A percentile compares a stretch with the other conserved stretches of the same genome.
phyloP scores from a whole-genome alignment of 2,888 invertebrate species.

The Hirtodrosophila alboralis region DNA sequence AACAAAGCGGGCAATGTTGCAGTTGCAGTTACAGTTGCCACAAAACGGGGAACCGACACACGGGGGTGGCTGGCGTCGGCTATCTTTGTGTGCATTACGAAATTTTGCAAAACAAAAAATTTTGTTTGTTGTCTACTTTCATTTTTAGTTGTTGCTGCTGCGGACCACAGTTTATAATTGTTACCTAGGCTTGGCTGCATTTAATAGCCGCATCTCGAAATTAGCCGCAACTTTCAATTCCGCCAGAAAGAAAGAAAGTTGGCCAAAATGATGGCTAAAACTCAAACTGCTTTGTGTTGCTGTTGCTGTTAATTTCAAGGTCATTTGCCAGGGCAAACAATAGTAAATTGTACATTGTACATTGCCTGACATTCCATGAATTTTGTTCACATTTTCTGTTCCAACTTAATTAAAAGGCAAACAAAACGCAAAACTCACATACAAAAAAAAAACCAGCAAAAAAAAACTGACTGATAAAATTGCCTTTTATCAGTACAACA shows the following conservation, averaged over 20 bases:
- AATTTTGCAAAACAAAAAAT: conserved; percentile 68
- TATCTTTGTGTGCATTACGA: conserved; percentile 65
- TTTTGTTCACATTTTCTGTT: conserved; percentile 58
- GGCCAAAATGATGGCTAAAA: conserved; percentile 27
- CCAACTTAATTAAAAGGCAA: conserved; percentile 78
- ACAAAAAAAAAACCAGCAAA: no score
- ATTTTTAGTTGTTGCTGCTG: conserved; percentile 50
- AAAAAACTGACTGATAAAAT: conserved; percentile 73
- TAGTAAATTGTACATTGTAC: conserved; percentile 48
- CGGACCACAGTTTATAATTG: conserved; percentile 50
- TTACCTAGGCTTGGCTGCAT: conserved; percentile 56
- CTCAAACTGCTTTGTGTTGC: conserved; percentile 11
- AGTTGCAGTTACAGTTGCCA: conserved; percentile 8
- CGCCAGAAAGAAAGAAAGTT: conserved; percentile 57
- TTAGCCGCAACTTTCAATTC: conserved; percentile 56
- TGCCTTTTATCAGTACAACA: conserved; percentile 59
- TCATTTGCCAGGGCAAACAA: conserved; percentile 45
- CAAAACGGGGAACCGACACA: no score
- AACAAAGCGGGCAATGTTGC: conserved; percentile 10
- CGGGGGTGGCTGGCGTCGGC: conserved; percentile 31
- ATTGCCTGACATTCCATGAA: conserved; percentile 43
- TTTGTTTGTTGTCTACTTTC: conserved; percentile 70
- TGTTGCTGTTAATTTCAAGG: conserved; percentile 37
- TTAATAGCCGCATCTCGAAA: conserved; percentile 53
- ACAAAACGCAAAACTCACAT: conserved; percentile 60